phyloP scores from a whole-genome alignment of 2,888 invertebrate species.

The Nemapogon koenigi region DNA sequence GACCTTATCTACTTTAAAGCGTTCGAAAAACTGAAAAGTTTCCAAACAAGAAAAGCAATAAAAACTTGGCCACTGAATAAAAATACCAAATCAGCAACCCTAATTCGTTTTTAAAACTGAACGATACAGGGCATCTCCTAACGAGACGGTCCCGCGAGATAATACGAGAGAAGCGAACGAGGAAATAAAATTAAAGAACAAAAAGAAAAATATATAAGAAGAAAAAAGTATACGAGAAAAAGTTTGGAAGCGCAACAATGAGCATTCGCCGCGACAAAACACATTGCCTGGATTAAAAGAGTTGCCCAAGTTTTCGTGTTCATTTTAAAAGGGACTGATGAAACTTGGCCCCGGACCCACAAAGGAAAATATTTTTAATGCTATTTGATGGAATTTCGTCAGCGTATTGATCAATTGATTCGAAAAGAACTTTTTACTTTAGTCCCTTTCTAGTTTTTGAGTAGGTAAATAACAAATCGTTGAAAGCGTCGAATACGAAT shows the following conservation, averaged over 20 bases:
- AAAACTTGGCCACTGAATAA: constrained; percentile 52
- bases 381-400: not conserved
- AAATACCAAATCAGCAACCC: constrained; percentile 43
- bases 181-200: constrained; percentile 51
- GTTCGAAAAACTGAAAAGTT: constrained; percentile 6
- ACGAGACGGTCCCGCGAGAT: constrained; percentile 20
- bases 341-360: constrained; percentile 19
- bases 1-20: constrained; percentile 9
- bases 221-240: constrained; percentile 33
- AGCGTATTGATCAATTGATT: no score
- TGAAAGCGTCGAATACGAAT: no score
- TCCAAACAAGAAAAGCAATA: constrained; percentile 40
- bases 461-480: no score
- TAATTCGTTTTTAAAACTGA: constrained; percentile 43
- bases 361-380: constrained; percentile 6
- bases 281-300: constrained; percentile 51
- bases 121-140: constrained; percentile 15
- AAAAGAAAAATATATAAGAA: constrained; percentile 19
- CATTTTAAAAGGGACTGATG: constrained; percentile 12
- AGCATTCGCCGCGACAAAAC: constrained; percentile 48
- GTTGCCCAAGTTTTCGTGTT: constrained; percentile 21
- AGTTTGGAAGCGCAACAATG: constrained; percentile 35
- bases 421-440: no score
- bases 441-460: no score
- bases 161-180: constrained; percentile 30